phyloP scores from a whole-genome alignment of 2,888 invertebrate genomes.

The Drosophila greeni region DNA sequence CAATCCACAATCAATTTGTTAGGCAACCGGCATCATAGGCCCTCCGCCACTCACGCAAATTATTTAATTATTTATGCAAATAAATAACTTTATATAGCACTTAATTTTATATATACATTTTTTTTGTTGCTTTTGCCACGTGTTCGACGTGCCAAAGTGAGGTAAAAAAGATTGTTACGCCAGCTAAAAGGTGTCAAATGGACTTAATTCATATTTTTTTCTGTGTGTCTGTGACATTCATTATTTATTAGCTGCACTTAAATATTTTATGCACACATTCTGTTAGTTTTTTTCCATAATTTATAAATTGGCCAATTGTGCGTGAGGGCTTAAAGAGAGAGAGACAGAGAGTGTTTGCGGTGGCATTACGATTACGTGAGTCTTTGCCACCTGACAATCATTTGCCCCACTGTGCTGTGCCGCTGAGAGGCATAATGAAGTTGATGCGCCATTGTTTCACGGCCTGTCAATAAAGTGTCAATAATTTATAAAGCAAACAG shows the following conservation, averaged over 20 bases:
- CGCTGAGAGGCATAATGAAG: conserved; percentile 56
- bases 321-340: conserved; percentile 43
- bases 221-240: conserved; percentile 46
- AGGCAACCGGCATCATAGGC: conserved; percentile 30
- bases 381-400: conserved; percentile 22
- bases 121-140: conserved; percentile 3
- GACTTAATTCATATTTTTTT: conserved; percentile 54
- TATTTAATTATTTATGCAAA: conserved; percentile 64
- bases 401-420: conserved; percentile 59
- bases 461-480: conserved; percentile 72
- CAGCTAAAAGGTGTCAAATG: conserved; percentile 70
- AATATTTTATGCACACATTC: conserved; percentile 54
- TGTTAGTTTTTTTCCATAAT: conserved; percentile 31
- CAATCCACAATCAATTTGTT: conserved; percentile 52
- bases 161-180: conserved; percentile 46
- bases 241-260: conserved; percentile 65
- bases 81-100: conserved; percentile 52
- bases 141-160: conserved; percentile 29
- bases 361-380: conserved; percentile 6
- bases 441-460: conserved; percentile 38
- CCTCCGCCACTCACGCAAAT: conserved; percentile 43
- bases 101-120: conserved; percentile 34
- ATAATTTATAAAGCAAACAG: conserved; percentile 73
- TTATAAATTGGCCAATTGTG: conserved; percentile 41
- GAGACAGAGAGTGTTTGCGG: conserved; percentile 16